Base-by-base conservation (phyloP, 2,797 vertebrate species). In the Acrossocheilus fasciatus region DNA sequence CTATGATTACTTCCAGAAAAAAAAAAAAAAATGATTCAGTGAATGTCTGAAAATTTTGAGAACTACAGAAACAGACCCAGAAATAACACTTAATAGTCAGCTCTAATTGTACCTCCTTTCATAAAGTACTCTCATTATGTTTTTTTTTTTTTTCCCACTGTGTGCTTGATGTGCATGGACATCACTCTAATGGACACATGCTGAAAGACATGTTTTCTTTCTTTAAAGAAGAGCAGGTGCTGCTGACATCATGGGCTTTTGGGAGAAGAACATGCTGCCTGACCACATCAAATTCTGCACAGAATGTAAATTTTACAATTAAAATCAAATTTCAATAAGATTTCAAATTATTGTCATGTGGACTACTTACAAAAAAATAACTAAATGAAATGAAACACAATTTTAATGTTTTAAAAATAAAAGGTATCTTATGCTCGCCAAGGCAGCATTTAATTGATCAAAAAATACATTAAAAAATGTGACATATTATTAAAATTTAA, bases 121-220 rank as follows among this genome's bases (percentile, higher is more conserved):
- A 75, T 80, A 68, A 41, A 83, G n/a, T 64, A 66, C 45, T 59
- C 20, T 30, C 54, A 69, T 26, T 79, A 74, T 36, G 73, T 69
- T 14, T 12, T 20, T 26, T 26, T 26, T 26, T 26, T 26, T 75
- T 80, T 83, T 69, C 41, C 41, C 43, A 62, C 17, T 54, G 43
- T 83, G 52, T 17, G 36, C 20, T 79, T 72, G 81, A 83, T 78
- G 81, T 77, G 54, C 81, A 82, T 41, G 30, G 62, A 62, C 34
- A 36, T 17, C 45, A 18, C 68, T 59, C 62, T 87, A 87, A 83
- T 78, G 81, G 86, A 26, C 45, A 9, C 3, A 9, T 70, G 50
- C 59, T 79, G 64, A 87, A 72, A 78, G 50, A 69, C 34, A 34
- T 59, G n/a, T 23, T 66, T 76, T 69, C 39, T 59, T 73, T 76